phyloP scores from a whole-genome alignment of 92 coral and sea anemone genomes.

The Zoanthus sociatus region DNA sequence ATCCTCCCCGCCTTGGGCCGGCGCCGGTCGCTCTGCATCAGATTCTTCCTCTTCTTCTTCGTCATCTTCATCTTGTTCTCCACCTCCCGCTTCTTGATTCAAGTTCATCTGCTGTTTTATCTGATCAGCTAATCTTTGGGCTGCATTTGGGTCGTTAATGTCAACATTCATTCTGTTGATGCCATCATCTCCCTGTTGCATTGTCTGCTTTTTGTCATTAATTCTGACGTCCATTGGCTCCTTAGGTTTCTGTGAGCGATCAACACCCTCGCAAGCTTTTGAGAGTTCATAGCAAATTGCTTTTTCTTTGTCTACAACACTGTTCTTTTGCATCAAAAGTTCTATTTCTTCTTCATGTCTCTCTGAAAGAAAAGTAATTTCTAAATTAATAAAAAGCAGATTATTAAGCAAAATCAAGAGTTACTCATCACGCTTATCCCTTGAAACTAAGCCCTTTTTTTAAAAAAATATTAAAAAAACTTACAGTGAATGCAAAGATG shows the following conservation, averaged over 20 bases:
- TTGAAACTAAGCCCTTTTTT: background rate
- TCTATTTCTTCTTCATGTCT: slow-evolving; percentile 96
- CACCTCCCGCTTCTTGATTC: slow-evolving; percentile 59
- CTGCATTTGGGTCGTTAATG: slow-evolving; percentile 94
- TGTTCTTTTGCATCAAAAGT: slow-evolving; percentile 58
- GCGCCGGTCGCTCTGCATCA: background rate
- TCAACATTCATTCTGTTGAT: slow-evolving; percentile 83
- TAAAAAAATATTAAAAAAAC: background rate
- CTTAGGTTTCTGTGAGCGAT: slow-evolving; percentile 89
- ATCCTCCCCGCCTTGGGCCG: background rate
- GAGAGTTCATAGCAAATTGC: slow-evolving; percentile 88
- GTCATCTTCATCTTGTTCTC: slow-evolving; percentile 59
- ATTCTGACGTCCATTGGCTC: slow-evolving; percentile 86
- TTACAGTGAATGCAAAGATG: background rate
- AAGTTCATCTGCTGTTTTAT: slow-evolving; percentile 81
- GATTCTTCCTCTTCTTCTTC: slow-evolving; percentile 19
- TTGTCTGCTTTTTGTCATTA: slow-evolving; percentile 76
- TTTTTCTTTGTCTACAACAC: slow-evolving; percentile 70
- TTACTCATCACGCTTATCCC: background rate
- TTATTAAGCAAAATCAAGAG: background rate
- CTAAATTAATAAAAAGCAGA: background rate
- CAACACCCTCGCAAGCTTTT: slow-evolving; percentile 97
- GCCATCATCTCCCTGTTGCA: slow-evolving; percentile 67
- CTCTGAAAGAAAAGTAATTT: slow-evolving; percentile 54
- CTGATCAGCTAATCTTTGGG: slow-evolving; percentile 84